These are phyloP conservation scores for Ursus arctos DNA, from an alignment of 2,113 vertebrate species.

Conservation along the genomic window DNA sequence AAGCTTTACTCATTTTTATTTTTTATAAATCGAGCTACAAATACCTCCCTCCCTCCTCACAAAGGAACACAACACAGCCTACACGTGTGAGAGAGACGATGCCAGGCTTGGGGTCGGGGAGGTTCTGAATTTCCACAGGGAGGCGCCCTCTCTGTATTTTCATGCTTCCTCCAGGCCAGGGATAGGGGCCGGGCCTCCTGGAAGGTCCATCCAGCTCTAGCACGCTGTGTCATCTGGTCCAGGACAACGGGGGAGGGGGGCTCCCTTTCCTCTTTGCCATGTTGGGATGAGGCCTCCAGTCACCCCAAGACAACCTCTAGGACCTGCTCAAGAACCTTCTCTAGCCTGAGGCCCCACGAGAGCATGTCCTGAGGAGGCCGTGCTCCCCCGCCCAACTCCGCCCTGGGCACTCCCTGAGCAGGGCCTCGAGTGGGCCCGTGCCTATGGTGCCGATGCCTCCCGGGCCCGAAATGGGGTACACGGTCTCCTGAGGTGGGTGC, in stretches of 20 bases:
- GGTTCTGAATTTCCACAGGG: neutral
- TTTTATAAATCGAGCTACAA: slow-evolving; percentile 80
- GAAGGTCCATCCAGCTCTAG: neutral
- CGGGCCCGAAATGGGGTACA: neutral
- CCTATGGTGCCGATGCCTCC: neutral
- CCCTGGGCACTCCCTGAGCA: neutral
- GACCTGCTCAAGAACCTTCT: neutral
- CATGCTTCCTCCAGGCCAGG: neutral
- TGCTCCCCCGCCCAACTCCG: neutral
- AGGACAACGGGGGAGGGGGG: neutral
- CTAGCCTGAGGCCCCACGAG: neutral
- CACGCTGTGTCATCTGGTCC: neutral
- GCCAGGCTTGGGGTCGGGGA: neutral
- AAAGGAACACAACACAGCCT: slow-evolving; percentile 64
- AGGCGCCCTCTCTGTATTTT: neutral
- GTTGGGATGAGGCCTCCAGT: neutral
- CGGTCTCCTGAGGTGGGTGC: neutral
- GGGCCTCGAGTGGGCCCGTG: neutral
- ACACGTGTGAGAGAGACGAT: neutral
- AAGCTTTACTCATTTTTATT: slow-evolving; percentile 73
- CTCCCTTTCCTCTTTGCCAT: neutral
- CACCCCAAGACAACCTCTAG: neutral
- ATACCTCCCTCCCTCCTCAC: slow-evolving; percentile 50
- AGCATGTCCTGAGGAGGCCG: neutral
- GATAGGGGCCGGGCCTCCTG: neutral